Evolutionary conservation across 1,140 invertebrate genomes (phyloP), one percentile per base, ranked within the genome.

Genomic region (Drosophila ohnishii): DNA sequence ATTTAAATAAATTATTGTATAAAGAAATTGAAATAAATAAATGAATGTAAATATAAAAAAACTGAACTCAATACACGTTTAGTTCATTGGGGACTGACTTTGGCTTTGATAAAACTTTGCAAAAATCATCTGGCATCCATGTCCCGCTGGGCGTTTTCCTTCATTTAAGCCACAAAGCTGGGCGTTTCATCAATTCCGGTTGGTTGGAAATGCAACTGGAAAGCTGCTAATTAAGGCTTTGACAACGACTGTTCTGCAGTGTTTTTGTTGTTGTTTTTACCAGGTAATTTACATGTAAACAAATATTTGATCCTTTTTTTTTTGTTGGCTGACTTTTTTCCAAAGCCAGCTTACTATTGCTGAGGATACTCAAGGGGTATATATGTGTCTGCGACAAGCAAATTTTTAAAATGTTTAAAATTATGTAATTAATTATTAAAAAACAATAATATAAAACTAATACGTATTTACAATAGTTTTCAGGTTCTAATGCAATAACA

Each of bases 211-310:
- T 34, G 28, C 28, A 19, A 63, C 35, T 59, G 55, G 61, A 58
- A 40, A 57, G 65, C 67, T 35, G 51, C 53, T 71, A 71, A 71
- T 71, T 71, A 71, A 35, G 66, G 51, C 51, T 71, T 71, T 71
- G 50, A 35, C 50, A 57, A 39, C 13, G 10, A 44, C 13, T 59
- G 10, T 10, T 59, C 11, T 39, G 32, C 9, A 30, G 16, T 55
- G 28, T 48, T 57, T 30, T 45, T 57, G 35, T 42, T 70, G 25
- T 44, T 64, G 56, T 63, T 76, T 16, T 71, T 58, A 30, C 35
- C 22, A 71, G 80, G 62, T 84, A 84, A 84, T 80, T 84, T 80
- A 73, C 76, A 80, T 77, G 80, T 79, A 84, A 84, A 84, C 80
- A 84, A 85, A 80, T 85, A 66, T 61, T 63, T 61, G 59, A 80